phyloP scores from a whole-genome alignment of 1,140 invertebrate species.

The Drosophila teissieri region DNA sequence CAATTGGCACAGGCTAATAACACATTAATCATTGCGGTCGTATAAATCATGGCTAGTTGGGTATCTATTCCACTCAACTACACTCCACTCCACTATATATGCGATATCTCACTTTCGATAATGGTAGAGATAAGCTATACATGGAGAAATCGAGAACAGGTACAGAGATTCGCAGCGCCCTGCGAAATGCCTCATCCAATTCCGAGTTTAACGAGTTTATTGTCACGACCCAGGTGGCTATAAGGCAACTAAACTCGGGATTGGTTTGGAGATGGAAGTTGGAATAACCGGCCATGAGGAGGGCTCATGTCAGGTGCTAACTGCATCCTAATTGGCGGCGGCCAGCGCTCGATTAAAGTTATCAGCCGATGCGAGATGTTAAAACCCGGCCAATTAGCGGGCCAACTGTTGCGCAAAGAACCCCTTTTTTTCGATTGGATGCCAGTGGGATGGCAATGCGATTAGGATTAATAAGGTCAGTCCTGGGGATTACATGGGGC shows the following conservation, averaged over 20 bases:
- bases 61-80: neutral
- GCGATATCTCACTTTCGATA: conserved; percentile 21
- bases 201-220: conserved; percentile 9
- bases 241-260: neutral
- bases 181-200: neutral
- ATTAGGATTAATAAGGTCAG: conserved; percentile 72
- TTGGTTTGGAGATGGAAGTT: neutral
- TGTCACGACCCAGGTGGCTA: conserved; percentile 21
- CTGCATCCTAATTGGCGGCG: conserved; percentile 53
- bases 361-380: conserved; percentile 17
- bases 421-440: conserved; percentile 22
- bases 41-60: conserved; percentile 42
- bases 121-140: conserved; percentile 12
- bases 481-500: conserved; percentile 42
- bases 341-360: conserved; percentile 44
- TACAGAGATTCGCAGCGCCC: neutral
- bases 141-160: neutral
- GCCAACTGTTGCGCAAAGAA: conserved; percentile 37
- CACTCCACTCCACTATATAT: too few species aligned
- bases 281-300: conserved; percentile 17
- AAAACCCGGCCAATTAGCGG: conserved; percentile 52
- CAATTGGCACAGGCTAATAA: conserved; percentile 32
- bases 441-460: conserved; percentile 33
- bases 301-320: conserved; percentile 46
- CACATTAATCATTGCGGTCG: conserved; percentile 32